Percentiles rank a stretch among this genome's conserved stretches.
These are phyloP conservation scores for Dendropsophus ebraccatus DNA, from an alignment of 2,113 vertebrate species.

Conservation along the genomic window DNA sequence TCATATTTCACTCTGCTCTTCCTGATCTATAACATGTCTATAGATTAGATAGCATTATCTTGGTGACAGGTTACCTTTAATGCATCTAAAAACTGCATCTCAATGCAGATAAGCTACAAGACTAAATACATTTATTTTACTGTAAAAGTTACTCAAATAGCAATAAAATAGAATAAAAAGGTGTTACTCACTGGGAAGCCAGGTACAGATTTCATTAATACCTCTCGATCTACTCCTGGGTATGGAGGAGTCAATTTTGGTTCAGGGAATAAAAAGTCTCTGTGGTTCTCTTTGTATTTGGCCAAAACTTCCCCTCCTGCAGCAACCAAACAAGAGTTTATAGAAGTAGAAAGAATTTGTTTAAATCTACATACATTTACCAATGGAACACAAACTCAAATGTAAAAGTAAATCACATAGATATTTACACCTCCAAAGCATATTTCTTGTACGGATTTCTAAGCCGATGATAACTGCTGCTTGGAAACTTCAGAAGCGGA, in stretches of 20 bases:
- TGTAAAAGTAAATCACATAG: not conserved
- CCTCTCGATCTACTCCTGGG: constrained; percentile 72
- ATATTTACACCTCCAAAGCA: too few species aligned
- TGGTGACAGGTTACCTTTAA: too few species aligned
- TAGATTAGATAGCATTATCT: too few species aligned
- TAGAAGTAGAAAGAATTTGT: not conserved
- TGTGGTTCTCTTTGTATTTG: constrained; percentile 75
- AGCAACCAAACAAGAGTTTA: constrained; percentile 56
- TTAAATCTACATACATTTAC: too few species aligned
- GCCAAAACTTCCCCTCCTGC: constrained; percentile 71
- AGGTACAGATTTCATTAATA: constrained; percentile 74
- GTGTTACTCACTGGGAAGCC: constrained; percentile 74
- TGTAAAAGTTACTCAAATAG: not conserved
- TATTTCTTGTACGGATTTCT: too few species aligned
- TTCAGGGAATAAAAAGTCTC: constrained; percentile 80
- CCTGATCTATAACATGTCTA: too few species aligned
- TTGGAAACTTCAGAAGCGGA: too few species aligned
- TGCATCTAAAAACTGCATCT: not conserved
- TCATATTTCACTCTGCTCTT: too few species aligned
- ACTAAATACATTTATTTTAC: not conserved
- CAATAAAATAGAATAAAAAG: not conserved
- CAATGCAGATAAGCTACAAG: not conserved
- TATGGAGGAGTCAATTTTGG: constrained; percentile 73
- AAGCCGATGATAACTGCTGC: too few species aligned
- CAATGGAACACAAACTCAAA: not conserved